Evolutionary conservation across 2,888 invertebrate species (phyloP), one percentile per base, ranked within the genome.

Genomic region (Leucoma salicis): DNA sequence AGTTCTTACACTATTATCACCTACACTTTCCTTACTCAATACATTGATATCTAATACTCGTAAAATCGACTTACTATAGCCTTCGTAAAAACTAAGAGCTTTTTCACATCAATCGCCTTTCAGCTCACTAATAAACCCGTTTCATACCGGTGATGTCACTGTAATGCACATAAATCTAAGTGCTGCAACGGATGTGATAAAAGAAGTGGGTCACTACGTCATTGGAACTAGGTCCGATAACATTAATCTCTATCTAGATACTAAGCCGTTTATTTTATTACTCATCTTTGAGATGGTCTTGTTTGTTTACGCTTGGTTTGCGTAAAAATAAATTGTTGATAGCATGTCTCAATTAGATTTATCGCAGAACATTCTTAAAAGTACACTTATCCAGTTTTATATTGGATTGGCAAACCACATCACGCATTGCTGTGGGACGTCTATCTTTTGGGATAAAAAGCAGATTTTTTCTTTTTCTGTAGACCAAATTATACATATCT

Each of bases 101-200:
- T 57, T 62, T 54, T 55, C 55, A 58, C 66, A 59, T 56, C 57
- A 55, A 61, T 72, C 74, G 68, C 66, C 72, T 75, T 76, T 76
- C 69, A 73, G 69, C 65, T 65, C 66, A 63, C 63, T 63, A 69
- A 59, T 56, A 68, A 74, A 63, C 31, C 39, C 46, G 56, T 66
- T 74, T 73, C 70, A 74, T 73, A 68, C 48, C 41, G 51, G 55
- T 75, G 75, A 74, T 64, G 69, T 73, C 75, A 76, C 53, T 57
- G 31, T 55, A 52, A 57, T 57, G 47, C 57, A 57, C 57, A 64
- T 68, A 72, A 73, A 70, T 70, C 63, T 65, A 41, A 57, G 45
- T 59, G 54, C 55, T 57, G 57, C 35, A 46, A 39, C 57, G 47
- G 54, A 64, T 50, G 52, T 55, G 70, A 68, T 68, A 67, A 66